Evolutionary conservation across 1,140 invertebrate genomes (phyloP).

Genomic region (Brachystomella parvula): DNA sequence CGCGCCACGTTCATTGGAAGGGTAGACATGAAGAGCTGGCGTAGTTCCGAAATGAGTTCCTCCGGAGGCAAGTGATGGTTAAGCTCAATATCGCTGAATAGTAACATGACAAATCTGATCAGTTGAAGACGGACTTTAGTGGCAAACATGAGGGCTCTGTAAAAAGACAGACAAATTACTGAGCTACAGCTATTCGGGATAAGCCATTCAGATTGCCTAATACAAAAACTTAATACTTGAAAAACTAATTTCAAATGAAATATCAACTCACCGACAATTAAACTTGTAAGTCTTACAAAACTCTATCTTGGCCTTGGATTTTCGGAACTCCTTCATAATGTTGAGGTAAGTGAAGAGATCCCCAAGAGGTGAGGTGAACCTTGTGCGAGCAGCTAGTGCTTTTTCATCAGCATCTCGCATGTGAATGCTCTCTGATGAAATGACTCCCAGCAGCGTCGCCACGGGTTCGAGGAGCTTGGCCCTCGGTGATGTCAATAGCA

Average conservation of each 20-base stretch:
- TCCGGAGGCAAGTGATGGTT: constrained; percentile 56
- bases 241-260: not conserved
- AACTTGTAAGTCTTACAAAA: constrained; percentile 30
- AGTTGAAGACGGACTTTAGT: constrained; percentile 75
- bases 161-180: too few species aligned
- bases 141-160: constrained; percentile 74
- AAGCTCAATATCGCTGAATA: constrained; percentile 53
- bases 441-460: constrained; percentile 19
- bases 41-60: constrained; percentile 58
- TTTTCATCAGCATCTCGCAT: not conserved
- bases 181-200: too few species aligned
- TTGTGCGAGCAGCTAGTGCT: not conserved
- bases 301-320: constrained; percentile 63
- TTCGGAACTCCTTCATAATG: constrained; percentile 70
- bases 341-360: constrained; percentile 90
- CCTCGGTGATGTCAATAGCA: constrained; percentile 62
- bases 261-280: not conserved
- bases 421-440: constrained; percentile 20
- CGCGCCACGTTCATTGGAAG: constrained; percentile 11
- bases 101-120: constrained; percentile 57
- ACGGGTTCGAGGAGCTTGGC: constrained; percentile 15
- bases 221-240: not conserved
- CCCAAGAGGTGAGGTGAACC: constrained; percentile 66
- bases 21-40: constrained; percentile 46
- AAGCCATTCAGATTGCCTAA: too few species aligned